Base-by-base conservation (phyloP, 2,888 invertebrate species). In the Mechanitis messenoides region DNA sequence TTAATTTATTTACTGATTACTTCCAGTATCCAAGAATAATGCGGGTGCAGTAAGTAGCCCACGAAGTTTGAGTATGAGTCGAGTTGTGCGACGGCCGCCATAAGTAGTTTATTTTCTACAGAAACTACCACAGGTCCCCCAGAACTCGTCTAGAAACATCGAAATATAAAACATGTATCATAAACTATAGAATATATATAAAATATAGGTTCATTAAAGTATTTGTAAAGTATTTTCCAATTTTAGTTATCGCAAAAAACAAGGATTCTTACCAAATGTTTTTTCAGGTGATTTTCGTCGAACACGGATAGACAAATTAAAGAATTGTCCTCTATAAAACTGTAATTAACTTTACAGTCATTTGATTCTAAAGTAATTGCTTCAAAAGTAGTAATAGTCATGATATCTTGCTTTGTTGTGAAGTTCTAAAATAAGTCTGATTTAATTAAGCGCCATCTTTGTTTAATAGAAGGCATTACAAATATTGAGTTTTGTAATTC, bases 61-160 rank as follows among this genome's bases (percentile, higher is more conserved):
- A 75, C 3, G 70, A 62, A 35, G 71, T 58, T 58, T 67, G 64
- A 59, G 61, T 53, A n/a, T 33, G 55, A 69, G 42, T 74, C 76
- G 0, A 72, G 67, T 59, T 73, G 72, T 2, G 72, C 65, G 5
- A 78, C 73, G 2, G 69, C 79, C 31, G 77, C n/a, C 58, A 80
- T 53, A 42, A 58, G 62, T 55, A 69, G 50, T 3, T 63, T 60
- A 0, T 62, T 62, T 1, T 62, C 58, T 3, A 66, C 67, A 6
- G 67, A 6, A 5, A 70, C 59, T 50, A 75, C 33, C 55, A 75
- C 72, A 3, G 75, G 74, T 0, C 75, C 75, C 3, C 75, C 77
- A 3, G 69, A 69, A 33, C 64, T 71, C 59, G 75, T 68, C 76
- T 77, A 64, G 12, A 60, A 59, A 31, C 31, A 50, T 9, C 28